Base-by-base conservation (phyloP, 2,797 vertebrate genomes). In the Forpus xanthops region DNA sequence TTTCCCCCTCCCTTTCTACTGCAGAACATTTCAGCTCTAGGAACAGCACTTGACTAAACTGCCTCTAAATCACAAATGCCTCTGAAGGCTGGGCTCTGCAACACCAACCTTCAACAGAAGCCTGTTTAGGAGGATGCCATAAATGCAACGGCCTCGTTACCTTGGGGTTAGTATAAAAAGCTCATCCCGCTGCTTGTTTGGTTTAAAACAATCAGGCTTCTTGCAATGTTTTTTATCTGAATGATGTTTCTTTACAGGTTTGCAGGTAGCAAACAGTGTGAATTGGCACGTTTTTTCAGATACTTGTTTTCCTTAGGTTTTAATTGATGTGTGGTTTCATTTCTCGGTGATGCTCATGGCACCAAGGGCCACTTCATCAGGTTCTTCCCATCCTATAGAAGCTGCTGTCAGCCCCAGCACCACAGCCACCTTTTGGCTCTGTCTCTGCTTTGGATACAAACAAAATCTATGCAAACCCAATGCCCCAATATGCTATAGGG, bases 21-120 rank as follows among this genome's bases (percentile, higher is more conserved):
- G 94, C 74, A 53, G 61, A 68, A 52, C 5, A 49, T 55, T 90
- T 72, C 88, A 74, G 84, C 86, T 93, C 81, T 12, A 87, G 92
- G 75, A 89, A 71, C 58, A 76, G 88, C 77, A 16, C 67, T 93
- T 23, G 71, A 19, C 61, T 85, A 16, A 83, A 65, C 19, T 47
- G 75, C 33, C 35, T 58, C 58, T 78, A 85, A 78, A 90, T 76
- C 89, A 88, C 25, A 66, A 39, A 15, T 24, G 2, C 31, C 74
- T 56, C 84, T 12, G 21, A 83, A 50, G 71, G 74, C 73, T 39
- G 52, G 24, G 76, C 91, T 84, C 67, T 3, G 30, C 79, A 81
- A 28, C 42, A 56, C 85, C 65, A 71, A 20, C 84, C 82, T 58
- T 64, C 20, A 2, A 65, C 84, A 55, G 52, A 42, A 49, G 25